These are phyloP conservation scores for Akabosia matsudoensis DNA, from an alignment of 1,140 invertebrate species.

Conservation along the genomic window DNA sequence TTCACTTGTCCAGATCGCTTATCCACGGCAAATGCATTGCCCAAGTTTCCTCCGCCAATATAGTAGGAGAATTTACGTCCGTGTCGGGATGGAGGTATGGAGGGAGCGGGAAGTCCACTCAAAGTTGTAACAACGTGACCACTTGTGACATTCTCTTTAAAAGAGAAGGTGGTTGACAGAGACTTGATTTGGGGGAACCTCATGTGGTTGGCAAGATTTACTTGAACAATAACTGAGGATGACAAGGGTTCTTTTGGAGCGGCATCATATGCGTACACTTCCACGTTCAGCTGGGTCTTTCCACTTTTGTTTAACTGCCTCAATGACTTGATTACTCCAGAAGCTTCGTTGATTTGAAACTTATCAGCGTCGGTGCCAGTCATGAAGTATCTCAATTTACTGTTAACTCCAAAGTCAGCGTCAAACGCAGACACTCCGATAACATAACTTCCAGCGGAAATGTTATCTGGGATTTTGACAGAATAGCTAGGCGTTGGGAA, in stretches of 20 bases:
- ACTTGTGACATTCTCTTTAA: conserved; percentile 69
- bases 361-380: conserved; percentile 70
- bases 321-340: conserved; percentile 75
- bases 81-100: conserved; percentile 63
- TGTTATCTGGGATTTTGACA: conserved; percentile 74
- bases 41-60: conserved; percentile 87
- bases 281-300: conserved; percentile 60
- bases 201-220: conserved; percentile 67
- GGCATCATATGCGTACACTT: conserved; percentile 63
- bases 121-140: conserved; percentile 50
- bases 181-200: conserved; percentile 72
- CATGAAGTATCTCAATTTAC: conserved; percentile 71
- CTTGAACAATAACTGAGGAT: conserved; percentile 64
- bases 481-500: conserved; percentile 70
- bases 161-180: conserved; percentile 66
- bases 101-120: conserved; percentile 63
- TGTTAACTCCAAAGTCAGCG: conserved; percentile 73
- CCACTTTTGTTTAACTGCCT: conserved; percentile 54
- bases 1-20: conserved; percentile 71
- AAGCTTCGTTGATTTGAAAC: conserved; percentile 72
- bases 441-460: conserved; percentile 70
- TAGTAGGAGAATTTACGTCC: conserved; percentile 67
- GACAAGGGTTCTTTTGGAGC: conserved; percentile 63
- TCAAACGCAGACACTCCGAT: conserved; percentile 81
- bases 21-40: conserved; percentile 77